Evolutionary conservation across 2,113 vertebrate species (phyloP).

Genomic region (Alosa alosa): DNA sequence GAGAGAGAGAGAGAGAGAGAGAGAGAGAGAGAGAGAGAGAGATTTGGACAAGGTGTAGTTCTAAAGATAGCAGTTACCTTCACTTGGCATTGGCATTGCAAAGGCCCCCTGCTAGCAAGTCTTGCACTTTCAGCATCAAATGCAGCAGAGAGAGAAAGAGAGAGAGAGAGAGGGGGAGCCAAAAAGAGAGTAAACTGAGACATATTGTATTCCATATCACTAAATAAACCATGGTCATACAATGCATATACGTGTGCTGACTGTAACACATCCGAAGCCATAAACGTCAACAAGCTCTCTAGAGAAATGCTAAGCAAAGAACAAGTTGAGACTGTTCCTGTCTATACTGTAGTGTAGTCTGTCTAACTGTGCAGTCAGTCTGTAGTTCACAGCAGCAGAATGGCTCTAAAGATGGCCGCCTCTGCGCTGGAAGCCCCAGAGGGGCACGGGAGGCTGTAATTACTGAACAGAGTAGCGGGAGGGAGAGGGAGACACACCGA

Average conservation of each 20-base stretch:
- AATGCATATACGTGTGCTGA: not conserved
- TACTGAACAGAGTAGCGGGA: not conserved
- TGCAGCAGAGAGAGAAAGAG: not conserved
- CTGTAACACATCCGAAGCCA: not conserved
- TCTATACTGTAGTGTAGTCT: too few species aligned
- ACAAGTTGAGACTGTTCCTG: not conserved
- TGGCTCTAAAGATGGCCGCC: not conserved
- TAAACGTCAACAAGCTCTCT: too few species aligned
- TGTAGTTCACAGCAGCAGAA: not conserved
- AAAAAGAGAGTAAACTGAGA: slow-evolving; percentile 1
- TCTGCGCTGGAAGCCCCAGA: not conserved
- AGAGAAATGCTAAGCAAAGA: too few species aligned
- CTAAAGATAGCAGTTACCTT: not conserved
- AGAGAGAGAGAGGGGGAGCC: not conserved
- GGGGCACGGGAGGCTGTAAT: not conserved
- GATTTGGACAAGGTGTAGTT: not conserved
- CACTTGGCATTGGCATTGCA: not conserved
- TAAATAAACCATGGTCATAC: not conserved
- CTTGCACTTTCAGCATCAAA: not conserved
- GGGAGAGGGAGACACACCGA: too few species aligned
- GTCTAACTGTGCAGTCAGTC: too few species aligned
- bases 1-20: too few species aligned
- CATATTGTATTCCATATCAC: not conserved
- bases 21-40: not conserved
- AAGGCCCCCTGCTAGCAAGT: not conserved